Conservation (phyloP, 1,140 invertebrate species). For the Pomacea maculata region DNA sequence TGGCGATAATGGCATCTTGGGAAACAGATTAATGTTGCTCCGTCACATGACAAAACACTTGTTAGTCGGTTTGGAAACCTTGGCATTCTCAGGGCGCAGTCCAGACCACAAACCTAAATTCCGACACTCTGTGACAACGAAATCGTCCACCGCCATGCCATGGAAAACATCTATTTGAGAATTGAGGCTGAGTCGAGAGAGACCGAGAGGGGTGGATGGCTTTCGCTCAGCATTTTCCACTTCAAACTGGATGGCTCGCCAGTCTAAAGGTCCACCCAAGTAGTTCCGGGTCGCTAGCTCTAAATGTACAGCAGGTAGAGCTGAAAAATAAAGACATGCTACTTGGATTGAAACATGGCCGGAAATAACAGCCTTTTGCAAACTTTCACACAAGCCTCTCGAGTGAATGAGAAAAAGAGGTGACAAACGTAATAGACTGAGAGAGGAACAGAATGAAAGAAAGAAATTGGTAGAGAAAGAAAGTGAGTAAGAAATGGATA, state of each 20-base stretch:
- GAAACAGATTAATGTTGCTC: constrained; percentile 30
- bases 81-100: constrained; percentile 45
- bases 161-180: constrained; percentile 47
- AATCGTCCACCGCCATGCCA: constrained; percentile 57
- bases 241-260: constrained; percentile 37
- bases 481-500: not conserved
- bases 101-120: constrained; percentile 56
- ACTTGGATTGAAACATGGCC: no score
- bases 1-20: no score
- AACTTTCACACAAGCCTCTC: no score
- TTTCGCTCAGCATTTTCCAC: constrained; percentile 46
- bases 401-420: no score
- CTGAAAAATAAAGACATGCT: constrained; percentile 38
- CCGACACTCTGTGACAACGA: constrained; percentile 54
- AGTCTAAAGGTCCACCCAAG: constrained; percentile 55
- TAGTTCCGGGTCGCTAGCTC: constrained; percentile 61
- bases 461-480: not conserved
- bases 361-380: no score
- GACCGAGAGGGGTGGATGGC: constrained; percentile 41
- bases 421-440: not conserved
- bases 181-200: constrained; percentile 43
- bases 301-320: constrained; percentile 55
- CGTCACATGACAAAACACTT: constrained; percentile 49
- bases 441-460: not conserved
- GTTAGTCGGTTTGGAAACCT: constrained; percentile 35